Conservation (phyloP, 2,113 vertebrate species). For the Amblyopsis rosae region DNA sequence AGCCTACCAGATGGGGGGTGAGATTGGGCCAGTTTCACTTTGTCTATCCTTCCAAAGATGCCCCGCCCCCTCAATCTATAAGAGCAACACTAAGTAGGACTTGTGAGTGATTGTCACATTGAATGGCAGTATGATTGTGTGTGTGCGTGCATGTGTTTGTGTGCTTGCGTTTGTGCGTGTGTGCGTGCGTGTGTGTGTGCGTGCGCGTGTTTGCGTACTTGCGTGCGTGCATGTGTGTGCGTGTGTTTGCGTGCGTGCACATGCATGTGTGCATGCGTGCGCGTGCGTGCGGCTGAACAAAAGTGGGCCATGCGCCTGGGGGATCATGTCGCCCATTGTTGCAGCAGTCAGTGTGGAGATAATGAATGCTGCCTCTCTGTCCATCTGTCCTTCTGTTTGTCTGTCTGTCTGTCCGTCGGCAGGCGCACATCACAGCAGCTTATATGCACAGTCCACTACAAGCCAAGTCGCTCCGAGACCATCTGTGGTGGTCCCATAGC, state of each 20-base stretch:
- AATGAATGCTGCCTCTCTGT: slow-evolving; percentile 29
- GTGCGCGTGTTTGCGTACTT: neutral
- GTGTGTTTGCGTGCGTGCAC: slow-evolving; percentile 9
- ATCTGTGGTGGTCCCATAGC: neutral
- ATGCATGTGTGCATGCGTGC: slow-evolving; percentile 11
- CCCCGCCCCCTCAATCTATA: neutral
- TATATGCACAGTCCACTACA: neutral
- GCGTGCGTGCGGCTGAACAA: slow-evolving; percentile 31
- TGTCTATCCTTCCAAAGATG: neutral
- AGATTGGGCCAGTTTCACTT: no score
- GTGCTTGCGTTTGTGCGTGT: neutral
- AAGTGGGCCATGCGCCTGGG: slow-evolving; percentile 70
- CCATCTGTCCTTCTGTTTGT: neutral
- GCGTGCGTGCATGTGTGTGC: slow-evolving; percentile 12
- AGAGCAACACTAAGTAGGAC: slow-evolving; percentile 6
- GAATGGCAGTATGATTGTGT: slow-evolving; percentile 38
- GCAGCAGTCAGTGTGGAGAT: slow-evolving; percentile 53
- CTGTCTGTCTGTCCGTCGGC: neutral
- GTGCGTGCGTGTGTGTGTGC: slow-evolving; percentile 1
- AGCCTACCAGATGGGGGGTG: neutral
- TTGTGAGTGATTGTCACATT: slow-evolving; percentile 39
- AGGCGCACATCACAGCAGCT: neutral
- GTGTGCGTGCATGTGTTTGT: neutral
- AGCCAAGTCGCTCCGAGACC: slow-evolving; percentile 5
- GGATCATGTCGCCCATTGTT: slow-evolving; percentile 66